A percentile compares a stretch with the other conserved stretches of the same genome.
Conservation (phyloP, 2,888 invertebrate species). For the Lingula anatina region DNA sequence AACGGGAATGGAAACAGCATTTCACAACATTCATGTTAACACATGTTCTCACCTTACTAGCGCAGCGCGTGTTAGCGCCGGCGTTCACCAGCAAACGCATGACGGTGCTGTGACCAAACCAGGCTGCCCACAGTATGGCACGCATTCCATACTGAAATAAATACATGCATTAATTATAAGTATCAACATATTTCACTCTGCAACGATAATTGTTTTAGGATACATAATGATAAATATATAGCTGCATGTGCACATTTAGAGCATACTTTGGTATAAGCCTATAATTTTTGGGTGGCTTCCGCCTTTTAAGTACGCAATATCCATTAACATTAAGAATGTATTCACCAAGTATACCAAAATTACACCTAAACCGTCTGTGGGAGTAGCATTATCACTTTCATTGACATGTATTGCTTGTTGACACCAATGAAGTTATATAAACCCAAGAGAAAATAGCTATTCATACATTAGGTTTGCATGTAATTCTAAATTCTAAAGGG, state of each 20-base stretch:
- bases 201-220: neutral
- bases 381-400: no score
- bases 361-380: no score
- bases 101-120: constrained; percentile 49
- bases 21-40: no score
- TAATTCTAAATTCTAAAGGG: neutral
- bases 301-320: no score
- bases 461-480: neutral
- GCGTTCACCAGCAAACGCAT: constrained; percentile 44
- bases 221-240: no score
- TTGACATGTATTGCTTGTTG: no score
- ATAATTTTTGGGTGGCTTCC: neutral
- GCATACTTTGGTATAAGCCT: neutral
- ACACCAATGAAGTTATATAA: no score
- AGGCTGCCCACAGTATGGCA: constrained; percentile 48
- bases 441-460: neutral
- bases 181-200: neutral
- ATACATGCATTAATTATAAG: neutral
- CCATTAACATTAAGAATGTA: no score
- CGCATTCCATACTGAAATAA: constrained; percentile 52
- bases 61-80: constrained; percentile 45
- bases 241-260: no score
- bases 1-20: no score
- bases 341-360: no score
- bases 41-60: constrained; percentile 51